Evolutionary conservation across 2,797 vertebrate genomes (phyloP).

Genomic region (Iguana delicatissima): DNA sequence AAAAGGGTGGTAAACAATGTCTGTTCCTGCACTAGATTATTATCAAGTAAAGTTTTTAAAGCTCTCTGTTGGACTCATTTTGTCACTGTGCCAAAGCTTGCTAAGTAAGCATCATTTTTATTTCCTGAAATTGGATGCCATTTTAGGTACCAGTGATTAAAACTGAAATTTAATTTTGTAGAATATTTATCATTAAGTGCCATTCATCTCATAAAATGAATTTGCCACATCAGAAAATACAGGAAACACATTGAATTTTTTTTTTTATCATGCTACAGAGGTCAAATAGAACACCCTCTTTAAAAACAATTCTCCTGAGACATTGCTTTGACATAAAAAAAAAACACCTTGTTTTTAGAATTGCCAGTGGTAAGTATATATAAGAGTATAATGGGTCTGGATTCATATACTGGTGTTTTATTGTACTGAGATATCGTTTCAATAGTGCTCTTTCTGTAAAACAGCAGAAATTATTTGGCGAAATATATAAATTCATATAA

Average conservation of each 20-base stretch:
- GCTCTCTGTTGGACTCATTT: slow-evolving; percentile 7
- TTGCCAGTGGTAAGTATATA: neutral
- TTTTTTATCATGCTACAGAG: neutral
- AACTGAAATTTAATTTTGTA: neutral
- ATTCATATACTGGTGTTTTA: neutral
- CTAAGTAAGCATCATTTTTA: slow-evolving; percentile 19
- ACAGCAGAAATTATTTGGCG: neutral
- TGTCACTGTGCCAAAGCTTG: neutral
- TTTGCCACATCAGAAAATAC: slow-evolving; percentile 11
- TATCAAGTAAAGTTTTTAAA: neutral
- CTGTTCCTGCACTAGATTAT: neutral
- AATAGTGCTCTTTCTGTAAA: neutral
- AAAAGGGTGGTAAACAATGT: neutral
- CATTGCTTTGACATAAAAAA: neutral
- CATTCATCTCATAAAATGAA: neutral
- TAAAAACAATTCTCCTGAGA: neutral
- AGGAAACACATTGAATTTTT: neutral
- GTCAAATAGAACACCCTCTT: neutral
- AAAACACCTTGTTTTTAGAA: neutral
- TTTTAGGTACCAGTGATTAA: slow-evolving; percentile 31
- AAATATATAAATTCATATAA: neutral
- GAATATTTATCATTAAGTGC: neutral
- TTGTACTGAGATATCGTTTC: neutral
- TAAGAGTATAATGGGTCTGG: neutral
- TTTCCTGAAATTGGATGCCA: neutral